Evolutionary conservation across 2,113 vertebrate genomes (phyloP), one percentile per base, ranked within the genome.

Genomic region (Laterallus jamaicensis): DNA sequence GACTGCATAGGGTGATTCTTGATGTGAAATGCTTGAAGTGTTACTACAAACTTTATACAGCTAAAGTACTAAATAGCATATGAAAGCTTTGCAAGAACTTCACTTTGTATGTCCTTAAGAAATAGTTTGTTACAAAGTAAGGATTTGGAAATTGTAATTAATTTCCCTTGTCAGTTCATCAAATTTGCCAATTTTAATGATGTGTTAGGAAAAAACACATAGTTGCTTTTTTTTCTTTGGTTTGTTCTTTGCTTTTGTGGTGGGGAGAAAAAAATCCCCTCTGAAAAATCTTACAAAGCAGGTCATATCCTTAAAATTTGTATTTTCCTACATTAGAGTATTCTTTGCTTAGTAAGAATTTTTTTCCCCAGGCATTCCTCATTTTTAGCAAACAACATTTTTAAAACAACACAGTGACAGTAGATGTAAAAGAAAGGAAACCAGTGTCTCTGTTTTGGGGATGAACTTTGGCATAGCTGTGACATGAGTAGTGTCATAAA

Each of bases 221-320:
- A 62, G 6, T 39, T 39, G 0, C 0, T 2, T 19, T 40, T 82
- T 71, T 39, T 78, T 12, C 28, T 60, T 15, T 67, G 12, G 3
- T 42, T 40, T 52, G 5, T 26, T 55, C 32, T 2, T 44, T 75
- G 35, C 15, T 32, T 56, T 76, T 69, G 52, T 54, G 52, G 25
- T 54, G 52, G 25, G 16, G 42, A 44, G 42, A 16, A 44, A 44
- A 44, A 44, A 44, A 44, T 18, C 42, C 3, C 4, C 16, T 22
- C 7, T 76, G 64, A 86, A 64, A 44, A 77, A 69, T 63, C 10
- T 59, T 52, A 63, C 8, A 64, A 64, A 74, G 31, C 50, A 55
- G 12, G 19, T 60, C 25, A 77, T 39, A 14, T 58, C 52, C 17
- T 86, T 86, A 58, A 58, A 73, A 58, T 63, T 19, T 74, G 25